Evolutionary conservation across 2,113 vertebrate species (phyloP).

Genomic region (Platysteira castanea): DNA sequence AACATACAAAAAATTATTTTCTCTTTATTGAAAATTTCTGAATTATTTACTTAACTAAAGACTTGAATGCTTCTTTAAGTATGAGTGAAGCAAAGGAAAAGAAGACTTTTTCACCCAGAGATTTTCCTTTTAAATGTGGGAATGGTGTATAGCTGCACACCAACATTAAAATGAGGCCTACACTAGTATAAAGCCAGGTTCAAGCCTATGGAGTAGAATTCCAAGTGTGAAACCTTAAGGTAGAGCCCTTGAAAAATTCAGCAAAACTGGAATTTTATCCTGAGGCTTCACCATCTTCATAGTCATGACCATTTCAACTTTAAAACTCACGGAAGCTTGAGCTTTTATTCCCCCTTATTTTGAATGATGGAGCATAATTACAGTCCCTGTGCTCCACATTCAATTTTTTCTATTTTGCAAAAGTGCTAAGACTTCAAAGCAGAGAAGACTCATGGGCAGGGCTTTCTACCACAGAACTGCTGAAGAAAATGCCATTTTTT

Average conservation of each 20-base stretch:
- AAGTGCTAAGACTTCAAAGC: constrained; percentile 27
- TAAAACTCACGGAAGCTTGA: not conserved
- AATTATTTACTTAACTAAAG: not conserved
- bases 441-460: not conserved
- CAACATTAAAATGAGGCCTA: not conserved
- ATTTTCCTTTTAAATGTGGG: not conserved
- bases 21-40: not conserved
- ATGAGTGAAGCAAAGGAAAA: not conserved
- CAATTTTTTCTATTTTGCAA: not conserved
- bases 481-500: constrained; percentile 3
- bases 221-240: not conserved
- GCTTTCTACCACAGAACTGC: not conserved
- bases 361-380: constrained; percentile 3
- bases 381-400: not conserved
- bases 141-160: not conserved
- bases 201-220: not conserved
- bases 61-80: not conserved
- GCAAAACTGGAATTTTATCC: not conserved
- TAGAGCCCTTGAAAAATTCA: not conserved
- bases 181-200: not conserved
- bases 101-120: not conserved
- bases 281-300: not conserved
- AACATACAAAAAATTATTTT: not conserved
- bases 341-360: not conserved
- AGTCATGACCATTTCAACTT: not conserved